Evolutionary conservation across 2,888 invertebrate genomes (phyloP).

Genomic region (Camptogramma bilineatum): DNA sequence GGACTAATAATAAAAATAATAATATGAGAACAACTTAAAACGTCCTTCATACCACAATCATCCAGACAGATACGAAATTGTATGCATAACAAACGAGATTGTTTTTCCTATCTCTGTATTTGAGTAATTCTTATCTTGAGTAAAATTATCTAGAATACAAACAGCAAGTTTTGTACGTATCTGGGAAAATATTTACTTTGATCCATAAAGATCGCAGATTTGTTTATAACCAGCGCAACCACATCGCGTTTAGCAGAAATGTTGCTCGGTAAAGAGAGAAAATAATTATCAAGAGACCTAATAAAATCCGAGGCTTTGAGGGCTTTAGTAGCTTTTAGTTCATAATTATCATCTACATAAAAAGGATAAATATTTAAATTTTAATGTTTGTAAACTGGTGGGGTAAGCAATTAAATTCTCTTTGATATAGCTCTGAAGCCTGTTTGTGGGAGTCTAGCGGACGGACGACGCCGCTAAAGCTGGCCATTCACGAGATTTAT

Average conservation of each 20-base stretch:
- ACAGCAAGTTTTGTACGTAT: constrained; percentile 23
- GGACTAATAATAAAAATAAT: too few species aligned
- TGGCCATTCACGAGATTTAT: constrained; percentile 76
- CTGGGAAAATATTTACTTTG: constrained; percentile 28
- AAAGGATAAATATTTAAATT: constrained; percentile 55
- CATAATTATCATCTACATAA: constrained; percentile 52
- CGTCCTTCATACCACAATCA: constrained; percentile 18
- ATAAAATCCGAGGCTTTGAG: constrained; percentile 35
- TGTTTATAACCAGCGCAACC: constrained; percentile 26
- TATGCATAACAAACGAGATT: constrained; percentile 22
- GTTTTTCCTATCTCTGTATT: constrained; percentile 22
- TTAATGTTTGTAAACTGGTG: constrained; percentile 62
- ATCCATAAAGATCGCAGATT: constrained; percentile 28
- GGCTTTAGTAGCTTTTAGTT: constrained; percentile 45
- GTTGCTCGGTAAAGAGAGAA: constrained; percentile 28
- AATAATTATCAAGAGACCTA: constrained; percentile 33
- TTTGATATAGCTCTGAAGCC: constrained; percentile 71
- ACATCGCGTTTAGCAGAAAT: constrained; percentile 20
- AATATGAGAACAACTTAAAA: background rate
- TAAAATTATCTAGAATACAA: constrained; percentile 29
- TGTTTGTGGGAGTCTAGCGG: constrained; percentile 65
- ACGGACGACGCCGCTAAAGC: constrained; percentile 68
- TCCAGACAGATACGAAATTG: constrained; percentile 18
- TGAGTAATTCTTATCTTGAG: constrained; percentile 27
- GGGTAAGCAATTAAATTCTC: constrained; percentile 71